phyloP scores from a whole-genome alignment of 2,797 vertebrate genomes.

The Cebuella pygmaea region DNA sequence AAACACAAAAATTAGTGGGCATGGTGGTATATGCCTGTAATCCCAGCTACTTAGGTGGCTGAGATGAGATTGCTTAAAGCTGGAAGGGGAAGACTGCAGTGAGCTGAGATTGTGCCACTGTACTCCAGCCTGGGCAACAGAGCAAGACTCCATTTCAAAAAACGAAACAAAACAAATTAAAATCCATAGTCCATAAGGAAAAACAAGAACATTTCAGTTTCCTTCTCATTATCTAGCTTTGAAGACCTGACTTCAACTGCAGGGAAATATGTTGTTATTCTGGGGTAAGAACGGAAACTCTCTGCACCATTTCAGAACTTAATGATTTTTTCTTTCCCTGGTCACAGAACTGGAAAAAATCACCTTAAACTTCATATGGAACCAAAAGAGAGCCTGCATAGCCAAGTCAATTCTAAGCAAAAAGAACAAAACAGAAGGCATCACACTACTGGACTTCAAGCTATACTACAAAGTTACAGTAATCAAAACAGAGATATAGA shows the following conservation, averaged over 20 bases:
- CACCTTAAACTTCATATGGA: no score
- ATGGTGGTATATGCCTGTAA: not conserved
- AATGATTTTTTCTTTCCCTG: not conserved
- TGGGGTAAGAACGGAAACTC: not conserved
- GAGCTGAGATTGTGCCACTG: no score
- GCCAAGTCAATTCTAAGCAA: no score
- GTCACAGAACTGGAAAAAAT: no score
- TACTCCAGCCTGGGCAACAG: no score
- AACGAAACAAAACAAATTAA: not conserved
- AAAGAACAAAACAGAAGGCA: no score
- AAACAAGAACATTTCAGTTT: not conserved
- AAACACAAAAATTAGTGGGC: not conserved
- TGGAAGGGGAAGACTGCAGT: not conserved
- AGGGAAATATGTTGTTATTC: not conserved
- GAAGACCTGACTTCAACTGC: conserved; percentile 33
- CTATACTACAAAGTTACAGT: no score
- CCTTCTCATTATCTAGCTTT: not conserved
- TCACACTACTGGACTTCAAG: no score
- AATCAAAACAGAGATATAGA: no score
- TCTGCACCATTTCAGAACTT: not conserved
- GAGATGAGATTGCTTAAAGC: not conserved
- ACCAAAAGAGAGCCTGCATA: no score
- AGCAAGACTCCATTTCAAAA: no score
- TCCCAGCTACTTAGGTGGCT: not conserved
- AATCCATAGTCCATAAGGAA: conserved; percentile 29